Conservation (phyloP, 1,140 invertebrate genomes). For the Atta texana region DNA sequence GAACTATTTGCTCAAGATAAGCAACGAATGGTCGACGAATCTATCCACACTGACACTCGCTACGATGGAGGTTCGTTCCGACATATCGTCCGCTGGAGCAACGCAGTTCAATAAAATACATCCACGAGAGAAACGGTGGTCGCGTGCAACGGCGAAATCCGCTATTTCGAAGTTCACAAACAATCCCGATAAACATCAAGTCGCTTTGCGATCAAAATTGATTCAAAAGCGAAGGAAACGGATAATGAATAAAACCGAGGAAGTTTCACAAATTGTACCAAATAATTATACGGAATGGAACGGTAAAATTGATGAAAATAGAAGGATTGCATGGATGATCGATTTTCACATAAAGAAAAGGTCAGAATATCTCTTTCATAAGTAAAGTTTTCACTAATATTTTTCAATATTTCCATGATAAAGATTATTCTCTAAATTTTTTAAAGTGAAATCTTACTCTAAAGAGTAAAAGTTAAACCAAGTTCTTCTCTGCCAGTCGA, state of each 20-base stretch:
- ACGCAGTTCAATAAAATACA: neutral
- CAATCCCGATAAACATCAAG: neutral
- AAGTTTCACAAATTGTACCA: neutral
- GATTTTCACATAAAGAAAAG: neutral
- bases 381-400: neutral
- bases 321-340: neutral
- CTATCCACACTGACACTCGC: neutral
- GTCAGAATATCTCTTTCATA: neutral
- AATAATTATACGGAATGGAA: neutral
- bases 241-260: neutral
- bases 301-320: neutral
- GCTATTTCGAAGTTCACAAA: neutral
- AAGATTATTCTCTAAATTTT: too few relatives aligned
- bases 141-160: neutral
- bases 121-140: neutral
- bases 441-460: too few relatives aligned
- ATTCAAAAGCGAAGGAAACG: neutral
- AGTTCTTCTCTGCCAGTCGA: too few relatives aligned
- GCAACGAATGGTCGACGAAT: conserved; percentile 8
- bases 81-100: neutral
- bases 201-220: neutral
- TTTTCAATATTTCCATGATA: neutral
- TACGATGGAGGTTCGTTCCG: too few relatives aligned
- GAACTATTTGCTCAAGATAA: conserved; percentile 62
- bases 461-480: too few relatives aligned